Conservation (phyloP, 2,113 vertebrate genomes). For the Haplotaxodon microlepis region DNA sequence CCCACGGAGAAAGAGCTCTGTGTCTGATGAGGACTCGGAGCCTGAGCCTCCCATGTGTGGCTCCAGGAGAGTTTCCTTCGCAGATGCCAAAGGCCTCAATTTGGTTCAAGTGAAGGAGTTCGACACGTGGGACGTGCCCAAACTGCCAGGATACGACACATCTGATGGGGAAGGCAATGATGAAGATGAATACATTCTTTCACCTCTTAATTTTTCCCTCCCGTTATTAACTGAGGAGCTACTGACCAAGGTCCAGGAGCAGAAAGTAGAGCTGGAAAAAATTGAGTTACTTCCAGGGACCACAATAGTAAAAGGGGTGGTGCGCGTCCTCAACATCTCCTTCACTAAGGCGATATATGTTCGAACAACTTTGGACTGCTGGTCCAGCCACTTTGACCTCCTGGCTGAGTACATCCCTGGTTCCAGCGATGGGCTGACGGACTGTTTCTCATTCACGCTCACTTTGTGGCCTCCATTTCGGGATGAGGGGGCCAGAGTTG, state of each 20-base stretch:
- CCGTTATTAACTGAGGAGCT: conserved; percentile 75
- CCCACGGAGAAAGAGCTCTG: conserved; percentile 59
- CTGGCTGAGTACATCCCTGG: conserved; percentile 84
- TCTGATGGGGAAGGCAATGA: conserved; percentile 56
- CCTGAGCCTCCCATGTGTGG: conserved; percentile 33
- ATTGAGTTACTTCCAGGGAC: conserved; percentile 75
- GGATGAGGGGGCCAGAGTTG: conserved; percentile 76
- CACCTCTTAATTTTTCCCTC: conserved; percentile 70
- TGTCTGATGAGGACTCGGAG: conserved; percentile 53
- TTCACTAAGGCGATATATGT: conserved; percentile 85
- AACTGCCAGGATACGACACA: conserved; percentile 21
- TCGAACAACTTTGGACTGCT: conserved; percentile 83
- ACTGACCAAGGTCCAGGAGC: conserved; percentile 70
- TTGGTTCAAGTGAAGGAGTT: conserved; percentile 92
- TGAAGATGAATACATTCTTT: conserved; percentile 76
- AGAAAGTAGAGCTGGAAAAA: conserved; percentile 82
- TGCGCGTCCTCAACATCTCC: conserved; percentile 89
- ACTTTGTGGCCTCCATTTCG: conserved; percentile 81
- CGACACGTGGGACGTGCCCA: conserved; percentile 75
- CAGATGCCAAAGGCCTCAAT: conserved; percentile 85
- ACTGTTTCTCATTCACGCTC: conserved; percentile 88
- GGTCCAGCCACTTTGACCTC: conserved; percentile 88
- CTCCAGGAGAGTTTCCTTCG: conserved; percentile 90
- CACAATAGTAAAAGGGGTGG: conserved; percentile 77
- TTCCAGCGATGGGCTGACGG: conserved; percentile 76